Conservation (phyloP, 2,888 invertebrate genomes). For the Auanema sp. region DNA sequence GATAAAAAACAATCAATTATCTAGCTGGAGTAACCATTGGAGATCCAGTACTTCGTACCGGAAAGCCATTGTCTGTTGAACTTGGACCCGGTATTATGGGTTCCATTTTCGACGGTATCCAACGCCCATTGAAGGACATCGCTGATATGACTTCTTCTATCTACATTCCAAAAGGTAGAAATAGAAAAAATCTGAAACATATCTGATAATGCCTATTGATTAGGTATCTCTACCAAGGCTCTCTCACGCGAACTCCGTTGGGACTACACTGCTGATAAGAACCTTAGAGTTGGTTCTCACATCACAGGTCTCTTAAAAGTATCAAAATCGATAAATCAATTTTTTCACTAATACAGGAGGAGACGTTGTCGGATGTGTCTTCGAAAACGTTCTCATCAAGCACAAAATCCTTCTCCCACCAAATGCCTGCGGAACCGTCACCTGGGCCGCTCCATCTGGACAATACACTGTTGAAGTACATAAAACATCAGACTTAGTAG, state of each 20-base stretch:
- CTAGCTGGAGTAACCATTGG: conserved; percentile 95
- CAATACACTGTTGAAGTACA: conserved; percentile 85
- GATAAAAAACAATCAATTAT: conserved; percentile 23
- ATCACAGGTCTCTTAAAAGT: conserved; percentile 77
- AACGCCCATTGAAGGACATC: conserved; percentile 93
- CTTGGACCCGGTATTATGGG: conserved; percentile 98
- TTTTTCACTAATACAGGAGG: conserved; percentile 70
- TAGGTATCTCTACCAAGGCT: conserved; percentile 82
- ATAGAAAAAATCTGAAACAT: neutral
- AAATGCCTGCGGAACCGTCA: conserved; percentile 90
- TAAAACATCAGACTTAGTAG: neutral
- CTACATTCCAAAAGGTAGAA: conserved; percentile 97
- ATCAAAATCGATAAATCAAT: conserved; percentile 1
- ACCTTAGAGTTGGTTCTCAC: conserved; percentile 83
- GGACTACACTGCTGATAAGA: conserved; percentile 82
- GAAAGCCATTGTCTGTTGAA: conserved; percentile 97
- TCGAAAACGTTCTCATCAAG: conserved; percentile 95
- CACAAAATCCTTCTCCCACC: conserved; percentile 95
- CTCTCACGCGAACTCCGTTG: conserved; percentile 80
- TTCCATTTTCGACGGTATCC: conserved; percentile 99
- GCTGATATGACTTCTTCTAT: conserved; percentile 89
- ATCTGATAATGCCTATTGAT: conserved; percentile 5
- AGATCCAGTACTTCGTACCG: conserved; percentile 95
- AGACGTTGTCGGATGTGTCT: conserved; percentile 91
- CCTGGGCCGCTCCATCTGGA: conserved; percentile 88